Percentiles rank a stretch among this genome's conserved stretches.
Evolutionary conservation across 2,888 invertebrate species (phyloP).

Genomic region (Lumbricus terrestris): DNA sequence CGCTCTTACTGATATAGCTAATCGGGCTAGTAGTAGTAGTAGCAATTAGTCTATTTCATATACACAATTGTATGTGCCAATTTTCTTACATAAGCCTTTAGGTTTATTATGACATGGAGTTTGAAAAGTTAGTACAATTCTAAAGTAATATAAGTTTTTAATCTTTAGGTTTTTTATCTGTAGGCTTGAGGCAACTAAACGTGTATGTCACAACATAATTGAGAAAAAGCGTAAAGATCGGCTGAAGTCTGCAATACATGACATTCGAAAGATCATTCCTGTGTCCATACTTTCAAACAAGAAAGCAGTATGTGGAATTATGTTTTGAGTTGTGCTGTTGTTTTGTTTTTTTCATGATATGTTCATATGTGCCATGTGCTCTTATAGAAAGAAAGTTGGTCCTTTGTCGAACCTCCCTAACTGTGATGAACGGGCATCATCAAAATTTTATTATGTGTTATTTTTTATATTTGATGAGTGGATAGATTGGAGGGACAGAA

Average conservation of each 20-base stretch:
- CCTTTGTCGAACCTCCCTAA: not conserved
- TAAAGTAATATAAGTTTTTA: not conserved
- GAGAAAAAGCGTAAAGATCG: conserved; percentile 21
- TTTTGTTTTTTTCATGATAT: not conserved
- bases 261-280: conserved; percentile 11
- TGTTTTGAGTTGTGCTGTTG: not conserved
- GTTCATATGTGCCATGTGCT: not conserved
- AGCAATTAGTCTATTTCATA: too few relatives aligned
- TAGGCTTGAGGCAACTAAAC: not conserved
- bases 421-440: not conserved
- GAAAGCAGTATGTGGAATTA: not conserved
- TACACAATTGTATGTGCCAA: too few relatives aligned
- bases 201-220: conserved; percentile 8
- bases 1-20: too few relatives aligned
- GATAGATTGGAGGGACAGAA: too few relatives aligned
- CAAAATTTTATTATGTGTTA: not conserved
- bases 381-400: not conserved
- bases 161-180: not conserved
- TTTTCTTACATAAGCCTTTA: too few relatives aligned
- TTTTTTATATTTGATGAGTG: not conserved
- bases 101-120: too few relatives aligned
- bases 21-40: too few relatives aligned
- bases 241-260: conserved; percentile 17
- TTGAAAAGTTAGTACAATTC: too few relatives aligned
- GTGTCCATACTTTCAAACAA: conserved; percentile 3